Evolutionary conservation across 2,797 vertebrate species (phyloP).

Genomic region (Liasis olivaceus): DNA sequence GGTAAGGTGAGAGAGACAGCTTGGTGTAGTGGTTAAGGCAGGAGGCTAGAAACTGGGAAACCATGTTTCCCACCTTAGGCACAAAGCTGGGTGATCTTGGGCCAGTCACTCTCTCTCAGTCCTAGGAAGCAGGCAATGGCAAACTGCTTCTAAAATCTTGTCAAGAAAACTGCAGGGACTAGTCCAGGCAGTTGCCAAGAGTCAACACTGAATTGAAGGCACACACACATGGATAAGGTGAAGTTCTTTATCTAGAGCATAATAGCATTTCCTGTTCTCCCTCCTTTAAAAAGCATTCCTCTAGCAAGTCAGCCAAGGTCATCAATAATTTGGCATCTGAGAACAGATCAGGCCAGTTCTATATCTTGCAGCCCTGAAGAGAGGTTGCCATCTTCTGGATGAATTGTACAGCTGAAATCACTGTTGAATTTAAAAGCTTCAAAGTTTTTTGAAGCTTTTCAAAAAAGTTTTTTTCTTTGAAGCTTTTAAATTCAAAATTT

Average conservation of each 20-base stretch:
- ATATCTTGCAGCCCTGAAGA: background rate
- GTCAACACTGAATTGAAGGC: background rate
- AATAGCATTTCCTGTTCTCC: background rate
- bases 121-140: background rate
- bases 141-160: background rate
- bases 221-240: background rate
- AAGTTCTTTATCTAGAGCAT: background rate
- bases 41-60: background rate
- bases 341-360: background rate
- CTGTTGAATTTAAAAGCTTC: background rate
- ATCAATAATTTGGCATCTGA: background rate
- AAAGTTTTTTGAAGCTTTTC: too few relatives aligned
- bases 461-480: background rate
- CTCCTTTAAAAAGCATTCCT: background rate
- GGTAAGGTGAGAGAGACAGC: background rate
- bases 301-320: background rate
- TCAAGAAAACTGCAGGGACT: background rate
- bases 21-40: background rate
- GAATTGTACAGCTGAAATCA: background rate
- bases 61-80: background rate
- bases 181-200: background rate
- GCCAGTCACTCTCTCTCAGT: background rate
- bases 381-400: constrained; percentile 72
- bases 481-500: too few relatives aligned
- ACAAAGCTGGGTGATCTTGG: background rate